phyloP scores from a whole-genome alignment of 2,797 vertebrate species.

The Natrix natrix region DNA sequence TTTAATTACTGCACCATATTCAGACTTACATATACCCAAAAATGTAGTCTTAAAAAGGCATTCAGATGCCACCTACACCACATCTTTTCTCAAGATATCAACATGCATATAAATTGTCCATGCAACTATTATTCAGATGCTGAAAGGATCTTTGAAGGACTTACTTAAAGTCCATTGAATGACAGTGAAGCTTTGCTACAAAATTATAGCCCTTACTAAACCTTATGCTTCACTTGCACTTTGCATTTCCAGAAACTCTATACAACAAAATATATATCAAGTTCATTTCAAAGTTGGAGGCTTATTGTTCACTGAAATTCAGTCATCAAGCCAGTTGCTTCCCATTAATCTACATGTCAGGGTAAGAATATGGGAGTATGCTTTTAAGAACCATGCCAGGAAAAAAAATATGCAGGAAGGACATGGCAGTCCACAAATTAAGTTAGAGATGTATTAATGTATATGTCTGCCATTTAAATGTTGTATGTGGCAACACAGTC shows the following conservation, averaged over 20 bases:
- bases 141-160: conserved; percentile 46
- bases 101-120: neutral
- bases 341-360: neutral
- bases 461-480: neutral
- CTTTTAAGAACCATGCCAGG: neutral
- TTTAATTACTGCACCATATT: neutral
- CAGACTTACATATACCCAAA: neutral
- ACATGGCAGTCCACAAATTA: conserved; percentile 1
- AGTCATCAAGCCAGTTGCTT: conserved; percentile 1
- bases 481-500: neutral
- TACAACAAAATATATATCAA: conserved; percentile 29
- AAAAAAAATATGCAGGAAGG: neutral
- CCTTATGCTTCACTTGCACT: conserved; percentile 21
- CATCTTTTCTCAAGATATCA: neutral
- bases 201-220: conserved; percentile 36
- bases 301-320: conserved; percentile 35
- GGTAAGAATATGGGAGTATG: neutral
- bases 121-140: neutral
- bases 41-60: neutral
- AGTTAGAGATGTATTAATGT: conserved; percentile 15
- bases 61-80: conserved; percentile 4
- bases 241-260: conserved; percentile 26
- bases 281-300: conserved; percentile 40
- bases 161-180: neutral
- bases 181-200: conserved; percentile 3